phyloP scores from a whole-genome alignment of 1,140 invertebrate genomes.

The Aphaenogaster floridana region DNA sequence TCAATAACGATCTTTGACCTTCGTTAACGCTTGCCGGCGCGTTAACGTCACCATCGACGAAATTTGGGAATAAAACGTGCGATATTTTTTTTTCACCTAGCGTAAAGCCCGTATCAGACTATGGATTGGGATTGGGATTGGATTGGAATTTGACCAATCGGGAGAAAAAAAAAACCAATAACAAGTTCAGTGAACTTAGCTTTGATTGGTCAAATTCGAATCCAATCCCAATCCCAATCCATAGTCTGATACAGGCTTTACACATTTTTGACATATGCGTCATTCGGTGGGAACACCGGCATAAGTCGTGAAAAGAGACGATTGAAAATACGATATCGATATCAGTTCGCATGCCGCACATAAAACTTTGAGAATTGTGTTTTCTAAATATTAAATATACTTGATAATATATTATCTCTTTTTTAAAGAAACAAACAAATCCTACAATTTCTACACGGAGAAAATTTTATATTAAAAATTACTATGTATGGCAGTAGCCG shows the following conservation, averaged over 20 bases:
- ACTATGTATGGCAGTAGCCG: no score
- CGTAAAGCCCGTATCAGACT: neutral
- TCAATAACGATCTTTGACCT: slow-evolving; percentile 62
- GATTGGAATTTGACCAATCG: no score
- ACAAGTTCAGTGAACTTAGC: no score
- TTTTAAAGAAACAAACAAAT: neutral
- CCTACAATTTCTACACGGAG: neutral
- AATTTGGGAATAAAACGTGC: slow-evolving; percentile 40
- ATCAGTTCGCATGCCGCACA: neutral
- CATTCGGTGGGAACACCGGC: neutral
- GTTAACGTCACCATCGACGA: neutral
- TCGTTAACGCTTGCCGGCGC: slow-evolving; percentile 38
- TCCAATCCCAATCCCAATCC: no score
- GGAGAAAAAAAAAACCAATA: no score
- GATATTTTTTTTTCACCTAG: neutral
- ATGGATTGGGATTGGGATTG: no score
- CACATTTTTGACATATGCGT: neutral
- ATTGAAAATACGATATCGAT: neutral
- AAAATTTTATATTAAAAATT: no score
- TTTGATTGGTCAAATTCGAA: no score
- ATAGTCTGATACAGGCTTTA: neutral
- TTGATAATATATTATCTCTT: neutral
- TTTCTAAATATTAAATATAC: slow-evolving; percentile 18
- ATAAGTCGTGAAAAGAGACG: neutral
- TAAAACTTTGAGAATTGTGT: neutral